A percentile compares a stretch with the other conserved stretches of the same genome.
Conservation (phyloP, 1,140 invertebrate species). For the Brachionus koreanus region DNA sequence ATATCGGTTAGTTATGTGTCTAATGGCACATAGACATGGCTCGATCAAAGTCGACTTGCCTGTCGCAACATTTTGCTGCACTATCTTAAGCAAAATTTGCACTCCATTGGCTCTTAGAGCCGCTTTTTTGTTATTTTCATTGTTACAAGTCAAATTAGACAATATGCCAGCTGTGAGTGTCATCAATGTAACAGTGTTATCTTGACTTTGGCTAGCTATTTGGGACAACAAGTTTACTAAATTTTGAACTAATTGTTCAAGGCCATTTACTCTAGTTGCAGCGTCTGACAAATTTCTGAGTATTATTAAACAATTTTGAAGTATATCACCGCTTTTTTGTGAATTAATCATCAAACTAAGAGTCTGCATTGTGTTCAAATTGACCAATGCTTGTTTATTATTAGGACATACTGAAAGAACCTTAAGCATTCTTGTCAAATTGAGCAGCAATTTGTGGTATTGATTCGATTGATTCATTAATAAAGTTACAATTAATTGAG, state of each 20-base stretch:
- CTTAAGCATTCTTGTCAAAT: constrained; percentile 91
- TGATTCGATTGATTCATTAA: constrained; percentile 76
- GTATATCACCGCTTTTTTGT: constrained; percentile 69
- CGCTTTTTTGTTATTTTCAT: constrained; percentile 86
- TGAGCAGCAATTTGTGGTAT: constrained; percentile 97
- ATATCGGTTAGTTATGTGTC: constrained; percentile 91
- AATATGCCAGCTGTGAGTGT: constrained; percentile 95
- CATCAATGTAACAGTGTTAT: constrained; percentile 74
- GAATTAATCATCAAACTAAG: constrained; percentile 83
- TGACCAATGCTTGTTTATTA: constrained; percentile 95
- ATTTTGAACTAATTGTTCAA: constrained; percentile 81
- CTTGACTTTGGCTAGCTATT: constrained; percentile 47
- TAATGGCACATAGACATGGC: constrained; percentile 70
- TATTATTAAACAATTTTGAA: constrained; percentile 96
- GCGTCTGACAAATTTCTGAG: constrained; percentile 94
- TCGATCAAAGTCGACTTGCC: neutral
- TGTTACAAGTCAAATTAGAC: constrained; percentile 97
- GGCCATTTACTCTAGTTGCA: constrained; percentile 76
- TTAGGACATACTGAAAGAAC: constrained; percentile 94
- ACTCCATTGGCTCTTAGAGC: neutral
- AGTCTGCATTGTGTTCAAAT: constrained; percentile 85
- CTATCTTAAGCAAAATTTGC: constrained; percentile 6
- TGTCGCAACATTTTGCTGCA: neutral
- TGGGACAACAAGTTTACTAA: constrained; percentile 76
- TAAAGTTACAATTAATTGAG: constrained; percentile 90